These are phyloP conservation scores for Lucifuga dentata DNA, from an alignment of 2,113 vertebrate species.

Conservation along the genomic window DNA sequence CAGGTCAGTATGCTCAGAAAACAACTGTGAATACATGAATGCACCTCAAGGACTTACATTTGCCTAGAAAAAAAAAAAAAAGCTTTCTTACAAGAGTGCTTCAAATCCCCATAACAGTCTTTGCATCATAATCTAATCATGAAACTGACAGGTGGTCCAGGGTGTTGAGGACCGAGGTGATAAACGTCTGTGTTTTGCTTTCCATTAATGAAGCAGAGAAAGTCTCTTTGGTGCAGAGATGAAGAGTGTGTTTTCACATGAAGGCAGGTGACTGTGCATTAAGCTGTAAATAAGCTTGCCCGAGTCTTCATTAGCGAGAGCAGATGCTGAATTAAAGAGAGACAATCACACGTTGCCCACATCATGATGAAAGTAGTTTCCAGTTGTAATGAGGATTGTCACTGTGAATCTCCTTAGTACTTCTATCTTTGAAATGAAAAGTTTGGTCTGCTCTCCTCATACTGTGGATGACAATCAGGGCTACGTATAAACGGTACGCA, in stretches of 20 bases:
- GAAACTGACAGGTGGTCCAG: slow-evolving; percentile 47
- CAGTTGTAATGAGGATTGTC: slow-evolving; percentile 29
- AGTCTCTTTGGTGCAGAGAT: slow-evolving; percentile 5
- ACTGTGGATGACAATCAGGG: slow-evolving; percentile 22
- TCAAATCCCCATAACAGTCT: slow-evolving; percentile 4
- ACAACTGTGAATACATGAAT: neutral
- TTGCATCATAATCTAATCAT: slow-evolving; percentile 48
- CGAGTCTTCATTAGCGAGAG: slow-evolving; percentile 3
- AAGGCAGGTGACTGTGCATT: slow-evolving; percentile 16
- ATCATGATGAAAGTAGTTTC: slow-evolving; percentile 13
- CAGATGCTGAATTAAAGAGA: neutral
- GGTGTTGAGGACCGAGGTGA: slow-evolving; percentile 39
- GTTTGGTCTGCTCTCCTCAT: neutral
- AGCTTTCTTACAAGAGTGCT: neutral
- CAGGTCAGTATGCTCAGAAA: neutral
- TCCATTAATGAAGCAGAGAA: slow-evolving; percentile 35
- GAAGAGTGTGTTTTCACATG: slow-evolving; percentile 36
- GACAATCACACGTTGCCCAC: neutral
- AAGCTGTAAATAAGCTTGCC: slow-evolving; percentile 33
- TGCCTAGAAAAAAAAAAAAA: neutral
- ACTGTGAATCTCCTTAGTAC: slow-evolving; percentile 7
- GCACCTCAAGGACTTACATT: neutral
- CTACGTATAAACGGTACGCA: too few species aligned
- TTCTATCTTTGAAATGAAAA: slow-evolving; percentile 12
- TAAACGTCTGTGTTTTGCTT: slow-evolving; percentile 22